A percentile compares a stretch with the other conserved stretches of the same genome.
Conservation (phyloP, 2,113 vertebrate genomes). For the Menidia beryllina region DNA sequence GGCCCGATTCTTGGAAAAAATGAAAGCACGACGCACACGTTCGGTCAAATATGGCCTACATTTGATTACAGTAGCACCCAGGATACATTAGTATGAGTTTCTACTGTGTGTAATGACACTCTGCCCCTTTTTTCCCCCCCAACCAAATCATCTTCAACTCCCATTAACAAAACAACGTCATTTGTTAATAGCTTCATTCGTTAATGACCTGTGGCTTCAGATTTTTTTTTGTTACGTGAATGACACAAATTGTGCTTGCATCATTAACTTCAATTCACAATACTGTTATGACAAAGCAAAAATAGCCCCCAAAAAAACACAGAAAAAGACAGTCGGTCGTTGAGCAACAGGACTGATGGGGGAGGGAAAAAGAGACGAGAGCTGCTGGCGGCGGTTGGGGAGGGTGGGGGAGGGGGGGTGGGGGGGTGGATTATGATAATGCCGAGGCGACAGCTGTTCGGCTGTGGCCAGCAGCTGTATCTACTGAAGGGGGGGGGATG, state of each 20-base stretch:
- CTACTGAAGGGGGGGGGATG: constrained; percentile 63
- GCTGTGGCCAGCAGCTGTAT: constrained; percentile 77
- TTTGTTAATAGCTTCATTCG: constrained; percentile 31
- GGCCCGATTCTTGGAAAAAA: constrained; percentile 13
- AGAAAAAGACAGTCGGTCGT: neutral
- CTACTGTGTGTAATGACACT: constrained; percentile 53
- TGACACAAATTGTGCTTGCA: neutral
- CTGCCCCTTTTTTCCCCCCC: constrained; percentile 23
- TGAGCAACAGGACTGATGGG: constrained; percentile 5
- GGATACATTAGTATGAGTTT: constrained; percentile 59
- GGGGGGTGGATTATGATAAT: constrained; percentile 72
- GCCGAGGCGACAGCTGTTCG: constrained; percentile 76
- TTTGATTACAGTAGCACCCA: constrained; percentile 55
- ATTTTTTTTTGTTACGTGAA: constrained; percentile 2
- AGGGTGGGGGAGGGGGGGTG: neutral
- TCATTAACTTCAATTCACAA: neutral
- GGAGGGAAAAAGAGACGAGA: no score
- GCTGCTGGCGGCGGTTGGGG: no score
- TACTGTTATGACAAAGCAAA: neutral
- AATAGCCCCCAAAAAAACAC: neutral
- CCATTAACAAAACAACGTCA: constrained; percentile 48
- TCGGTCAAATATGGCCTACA: constrained; percentile 58
- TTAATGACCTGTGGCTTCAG: constrained; percentile 33
- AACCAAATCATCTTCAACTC: constrained; percentile 57
- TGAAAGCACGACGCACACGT: constrained; percentile 29